Evolutionary conservation across 2,888 invertebrate genomes (phyloP).

Genomic region (Pristionchus maxplancki): DNA sequence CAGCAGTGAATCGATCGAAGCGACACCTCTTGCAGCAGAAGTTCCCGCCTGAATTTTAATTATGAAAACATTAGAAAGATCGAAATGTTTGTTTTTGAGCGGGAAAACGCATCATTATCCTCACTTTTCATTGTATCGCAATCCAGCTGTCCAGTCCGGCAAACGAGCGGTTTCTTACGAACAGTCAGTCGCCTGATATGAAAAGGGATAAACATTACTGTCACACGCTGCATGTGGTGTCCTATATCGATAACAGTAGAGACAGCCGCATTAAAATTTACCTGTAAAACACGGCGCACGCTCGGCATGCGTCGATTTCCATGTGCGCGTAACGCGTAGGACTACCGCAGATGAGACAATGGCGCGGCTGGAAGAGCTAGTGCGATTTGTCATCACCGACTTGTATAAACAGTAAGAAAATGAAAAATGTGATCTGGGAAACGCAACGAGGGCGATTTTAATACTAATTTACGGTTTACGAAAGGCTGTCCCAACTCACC

Average conservation of each 20-base stretch:
- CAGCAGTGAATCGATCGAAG: not conserved
- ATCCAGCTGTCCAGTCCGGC: not conserved
- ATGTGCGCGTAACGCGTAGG: not conserved
- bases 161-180: not conserved
- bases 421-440: no score
- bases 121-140: not conserved
- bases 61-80: not conserved
- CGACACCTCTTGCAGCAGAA: not conserved
- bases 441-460: no score
- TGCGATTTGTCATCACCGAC: no score
- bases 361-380: not conserved
- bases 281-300: slow-evolving; percentile 23
- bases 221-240: no score
- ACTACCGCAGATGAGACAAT: not conserved
- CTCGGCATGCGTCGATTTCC: slow-evolving; percentile 9
- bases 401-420: no score
- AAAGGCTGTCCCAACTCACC: no score
- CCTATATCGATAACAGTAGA: no score
- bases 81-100: no score
- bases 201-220: no score
- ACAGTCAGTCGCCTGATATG: not conserved
- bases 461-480: no score
- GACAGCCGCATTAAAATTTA: no score
- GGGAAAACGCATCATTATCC: no score
- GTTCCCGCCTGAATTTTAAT: not conserved